phyloP scores from a whole-genome alignment of 2,113 vertebrate species.

The Peromyscus maniculatus region DNA sequence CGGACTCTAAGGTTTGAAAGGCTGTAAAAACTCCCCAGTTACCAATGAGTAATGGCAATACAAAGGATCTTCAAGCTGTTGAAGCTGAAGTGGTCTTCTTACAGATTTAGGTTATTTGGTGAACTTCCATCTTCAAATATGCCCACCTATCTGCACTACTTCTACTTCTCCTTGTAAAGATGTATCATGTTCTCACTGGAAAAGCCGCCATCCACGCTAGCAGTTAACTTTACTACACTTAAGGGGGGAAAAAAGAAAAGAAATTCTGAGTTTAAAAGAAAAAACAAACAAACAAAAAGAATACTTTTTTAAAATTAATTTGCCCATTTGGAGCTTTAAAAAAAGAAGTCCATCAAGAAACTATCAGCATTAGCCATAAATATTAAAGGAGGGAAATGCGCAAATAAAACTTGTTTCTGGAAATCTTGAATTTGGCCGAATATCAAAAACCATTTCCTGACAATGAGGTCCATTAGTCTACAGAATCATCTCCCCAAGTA shows the following conservation, averaged over 20 bases:
- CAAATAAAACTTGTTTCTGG: conserved; percentile 84
- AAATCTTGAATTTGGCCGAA: conserved; percentile 83
- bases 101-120: conserved; percentile 78
- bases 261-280: conserved; percentile 72
- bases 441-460: conserved; percentile 84
- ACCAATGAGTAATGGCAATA: conserved; percentile 77
- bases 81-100: conserved; percentile 82
- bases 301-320: background rate
- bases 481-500: conserved; percentile 76
- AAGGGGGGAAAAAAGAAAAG: conserved; percentile 1
- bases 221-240: conserved; percentile 72
- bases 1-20: conserved; percentile 87
- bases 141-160: conserved; percentile 73
- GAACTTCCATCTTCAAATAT: conserved; percentile 76
- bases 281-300: conserved; percentile 55
- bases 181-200: conserved; percentile 55
- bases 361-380: conserved; percentile 80
- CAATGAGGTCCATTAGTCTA: conserved; percentile 83
- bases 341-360: conserved; percentile 71
- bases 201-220: conserved; percentile 63
- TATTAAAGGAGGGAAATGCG: conserved; percentile 80
- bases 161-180: conserved; percentile 64
- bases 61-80: conserved; percentile 80
- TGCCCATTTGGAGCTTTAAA: conserved; percentile 69
- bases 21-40: conserved; percentile 86